Conservation (phyloP, 1,140 invertebrate genomes). For the Acromyrmex charruanus region DNA sequence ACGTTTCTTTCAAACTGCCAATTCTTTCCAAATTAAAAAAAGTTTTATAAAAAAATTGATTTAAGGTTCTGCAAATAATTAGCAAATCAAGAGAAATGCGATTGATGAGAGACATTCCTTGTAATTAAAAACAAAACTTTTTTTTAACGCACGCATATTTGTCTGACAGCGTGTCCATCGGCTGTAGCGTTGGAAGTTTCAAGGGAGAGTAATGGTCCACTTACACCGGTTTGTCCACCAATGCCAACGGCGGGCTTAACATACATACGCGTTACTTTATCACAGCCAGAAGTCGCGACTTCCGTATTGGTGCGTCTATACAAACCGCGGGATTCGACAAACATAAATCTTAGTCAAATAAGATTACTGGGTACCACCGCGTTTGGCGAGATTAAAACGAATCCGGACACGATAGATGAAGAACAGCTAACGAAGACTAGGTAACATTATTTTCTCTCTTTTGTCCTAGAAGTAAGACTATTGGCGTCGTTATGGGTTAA, state of each 20-base stretch:
- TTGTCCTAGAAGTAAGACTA: background rate
- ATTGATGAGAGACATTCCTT: background rate
- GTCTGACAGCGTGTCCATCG: constrained; percentile 92
- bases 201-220: constrained; percentile 87
- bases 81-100: background rate
- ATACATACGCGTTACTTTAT: constrained; percentile 93
- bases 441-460: constrained; percentile 68
- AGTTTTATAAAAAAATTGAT: background rate
- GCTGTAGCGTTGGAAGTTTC: constrained; percentile 94
- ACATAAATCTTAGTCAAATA: constrained; percentile 95
- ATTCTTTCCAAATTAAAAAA: background rate
- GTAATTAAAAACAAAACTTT: constrained; percentile 3
- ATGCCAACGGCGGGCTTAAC: constrained; percentile 94
- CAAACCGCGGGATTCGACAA: constrained; percentile 94
- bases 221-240: constrained; percentile 90
- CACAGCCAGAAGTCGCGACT: constrained; percentile 93
- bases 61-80: background rate
- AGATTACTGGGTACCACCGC: constrained; percentile 93
- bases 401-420: constrained; percentile 83
- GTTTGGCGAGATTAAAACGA: constrained; percentile 88
- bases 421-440: constrained; percentile 86
- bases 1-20: background rate
- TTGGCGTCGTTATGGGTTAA: background rate
- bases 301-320: constrained; percentile 89
- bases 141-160: constrained; percentile 29